Conservation (phyloP, 2,797 vertebrate genomes). For the Pristis pectinata region DNA sequence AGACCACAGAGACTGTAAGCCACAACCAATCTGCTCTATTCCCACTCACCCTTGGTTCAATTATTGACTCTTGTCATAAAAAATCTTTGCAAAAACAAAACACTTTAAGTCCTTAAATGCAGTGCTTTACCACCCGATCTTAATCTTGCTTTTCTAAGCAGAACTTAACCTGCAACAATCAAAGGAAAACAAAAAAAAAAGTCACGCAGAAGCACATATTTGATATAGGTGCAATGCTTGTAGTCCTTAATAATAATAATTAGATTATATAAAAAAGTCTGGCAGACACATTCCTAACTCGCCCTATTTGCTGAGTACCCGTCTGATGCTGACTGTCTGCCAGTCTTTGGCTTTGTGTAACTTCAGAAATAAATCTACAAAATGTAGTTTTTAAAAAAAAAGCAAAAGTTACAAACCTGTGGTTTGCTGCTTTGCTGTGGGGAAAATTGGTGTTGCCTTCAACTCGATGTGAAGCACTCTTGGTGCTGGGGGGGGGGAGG, state of each 20-base stretch:
- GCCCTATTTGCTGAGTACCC: conserved; percentile 29
- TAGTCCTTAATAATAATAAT: conserved; percentile 30
- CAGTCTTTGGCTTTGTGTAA: background rate
- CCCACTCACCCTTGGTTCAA: background rate
- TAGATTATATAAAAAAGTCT: conserved; percentile 18
- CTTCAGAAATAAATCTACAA: conserved; percentile 6
- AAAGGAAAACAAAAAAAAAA: background rate
- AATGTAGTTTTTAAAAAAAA: background rate
- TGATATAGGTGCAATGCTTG: conserved; percentile 20
- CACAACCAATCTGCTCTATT: background rate
- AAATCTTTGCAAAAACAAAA: background rate
- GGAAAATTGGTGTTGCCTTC: background rate
- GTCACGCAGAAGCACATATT: conserved; percentile 13
- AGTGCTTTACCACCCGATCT: background rate
- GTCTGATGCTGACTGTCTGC: conserved; percentile 24
- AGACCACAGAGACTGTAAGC: background rate
- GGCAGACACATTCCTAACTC: conserved; percentile 11
- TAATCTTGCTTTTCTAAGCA: conserved; percentile 22
- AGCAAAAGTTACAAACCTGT: conserved; percentile 16
- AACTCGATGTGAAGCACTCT: background rate
- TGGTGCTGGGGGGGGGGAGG: background rate
- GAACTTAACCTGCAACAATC: background rate
- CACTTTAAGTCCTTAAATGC: background rate
- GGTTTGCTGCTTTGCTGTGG: background rate
- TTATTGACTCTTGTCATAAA: background rate